Percentiles rank a stretch among this genome's conserved stretches.
Evolutionary conservation across 2,797 vertebrate genomes (phyloP).

Genomic region (Pangasius krempfi): DNA sequence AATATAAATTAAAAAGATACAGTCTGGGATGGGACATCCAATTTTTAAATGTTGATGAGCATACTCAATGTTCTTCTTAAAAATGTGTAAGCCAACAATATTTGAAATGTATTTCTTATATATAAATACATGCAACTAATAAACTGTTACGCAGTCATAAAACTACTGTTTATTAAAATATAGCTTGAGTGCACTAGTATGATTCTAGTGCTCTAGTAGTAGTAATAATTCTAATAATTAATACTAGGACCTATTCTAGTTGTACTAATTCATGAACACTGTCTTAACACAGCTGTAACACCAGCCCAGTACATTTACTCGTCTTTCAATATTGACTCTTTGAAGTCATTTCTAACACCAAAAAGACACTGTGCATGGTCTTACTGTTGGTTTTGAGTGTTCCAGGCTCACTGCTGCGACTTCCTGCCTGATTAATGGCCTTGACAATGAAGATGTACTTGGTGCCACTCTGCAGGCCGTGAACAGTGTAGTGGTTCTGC

Average conservation of each 20-base stretch:
- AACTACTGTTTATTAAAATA: background rate
- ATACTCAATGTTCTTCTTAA: background rate
- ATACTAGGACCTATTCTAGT: background rate
- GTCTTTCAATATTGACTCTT: background rate
- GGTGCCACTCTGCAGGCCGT: constrained; percentile 94
- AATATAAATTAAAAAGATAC: background rate
- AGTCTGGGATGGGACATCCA: background rate
- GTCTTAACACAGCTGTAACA: background rate
- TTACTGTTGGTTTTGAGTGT: constrained; percentile 98
- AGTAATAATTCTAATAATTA: background rate
- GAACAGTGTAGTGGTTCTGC: constrained; percentile 98
- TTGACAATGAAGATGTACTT: constrained; percentile 98
- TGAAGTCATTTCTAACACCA: background rate
- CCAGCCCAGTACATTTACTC: background rate
- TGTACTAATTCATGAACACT: background rate
- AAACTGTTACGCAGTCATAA: background rate
- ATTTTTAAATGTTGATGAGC: background rate
- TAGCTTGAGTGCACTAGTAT: background rate
- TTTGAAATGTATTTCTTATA: background rate
- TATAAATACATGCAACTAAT: background rate
- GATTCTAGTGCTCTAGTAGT: background rate
- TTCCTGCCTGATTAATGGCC: constrained; percentile 98
- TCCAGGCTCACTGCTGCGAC: constrained; percentile 91
- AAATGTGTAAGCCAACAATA: background rate
- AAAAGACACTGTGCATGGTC: constrained; percentile 47